Percentiles rank a stretch among this genome's conserved stretches.
Conservation (phyloP, 2,797 vertebrate genomes). For the Sebastes steindachneri region DNA sequence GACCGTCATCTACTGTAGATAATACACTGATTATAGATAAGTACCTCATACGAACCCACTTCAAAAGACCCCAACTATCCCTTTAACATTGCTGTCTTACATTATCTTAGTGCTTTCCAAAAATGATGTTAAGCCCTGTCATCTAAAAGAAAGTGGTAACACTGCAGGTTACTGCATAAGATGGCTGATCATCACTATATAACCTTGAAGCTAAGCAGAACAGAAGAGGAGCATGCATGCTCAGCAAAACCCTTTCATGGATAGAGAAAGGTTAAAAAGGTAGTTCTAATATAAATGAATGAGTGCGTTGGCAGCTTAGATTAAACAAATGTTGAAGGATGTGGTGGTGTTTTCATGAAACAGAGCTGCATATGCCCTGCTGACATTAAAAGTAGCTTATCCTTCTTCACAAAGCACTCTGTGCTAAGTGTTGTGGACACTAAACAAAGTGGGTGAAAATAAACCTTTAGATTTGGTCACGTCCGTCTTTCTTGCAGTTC, state of each 20-base stretch:
- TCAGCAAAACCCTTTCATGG: conserved; percentile 16
- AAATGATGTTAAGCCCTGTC: background rate
- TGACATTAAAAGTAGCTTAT: conserved; percentile 59
- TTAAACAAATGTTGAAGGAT: conserved; percentile 47
- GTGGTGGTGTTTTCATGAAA: conserved; percentile 34
- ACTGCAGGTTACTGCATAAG: background rate
- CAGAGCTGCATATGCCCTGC: conserved; percentile 20
- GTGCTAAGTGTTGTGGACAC: conserved; percentile 64
- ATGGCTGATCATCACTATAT: background rate
- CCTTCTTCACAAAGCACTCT: conserved; percentile 43
- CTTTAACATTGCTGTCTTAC: background rate
- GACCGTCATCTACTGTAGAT: too few relatives aligned
- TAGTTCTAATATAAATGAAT: conserved; percentile 17
- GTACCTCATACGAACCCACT: too few relatives aligned
- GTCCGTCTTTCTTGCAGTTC: background rate
- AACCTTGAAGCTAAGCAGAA: background rate
- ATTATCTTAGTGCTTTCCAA: background rate
- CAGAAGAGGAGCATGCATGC: background rate
- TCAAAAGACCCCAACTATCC: too few relatives aligned
- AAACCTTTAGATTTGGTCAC: conserved; percentile 25
- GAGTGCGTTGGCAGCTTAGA: background rate
- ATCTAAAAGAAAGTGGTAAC: background rate
- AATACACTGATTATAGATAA: too few relatives aligned
- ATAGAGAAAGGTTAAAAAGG: conserved; percentile 21
- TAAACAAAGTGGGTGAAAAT: conserved; percentile 61